Evolutionary conservation across 2,888 invertebrate genomes (phyloP).

Genomic region (Sinhomidia bicolor): DNA sequence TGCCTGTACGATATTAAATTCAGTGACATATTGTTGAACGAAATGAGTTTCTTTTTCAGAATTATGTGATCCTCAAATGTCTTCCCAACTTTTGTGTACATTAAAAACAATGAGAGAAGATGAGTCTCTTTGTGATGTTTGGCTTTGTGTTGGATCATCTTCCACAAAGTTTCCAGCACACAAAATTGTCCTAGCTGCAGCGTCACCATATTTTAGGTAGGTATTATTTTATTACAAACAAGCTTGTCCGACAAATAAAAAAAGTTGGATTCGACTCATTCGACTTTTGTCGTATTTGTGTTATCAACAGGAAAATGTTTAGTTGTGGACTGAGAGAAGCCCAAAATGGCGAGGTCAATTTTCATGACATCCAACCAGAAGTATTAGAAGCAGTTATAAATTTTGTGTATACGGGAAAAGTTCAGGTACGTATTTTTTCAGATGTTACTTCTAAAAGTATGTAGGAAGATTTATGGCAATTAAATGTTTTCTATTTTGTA

Average conservation of each 20-base stretch:
- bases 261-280: constrained; percentile 29
- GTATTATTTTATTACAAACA: constrained; percentile 43
- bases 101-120: constrained; percentile 79
- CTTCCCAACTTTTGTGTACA: constrained; percentile 77
- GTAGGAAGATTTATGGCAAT: constrained; percentile 26
- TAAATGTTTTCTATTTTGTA: constrained; percentile 60
- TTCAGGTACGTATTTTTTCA: constrained; percentile 79
- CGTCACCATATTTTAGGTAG: constrained; percentile 82
- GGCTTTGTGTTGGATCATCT: constrained; percentile 77
- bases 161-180: constrained; percentile 81
- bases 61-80: constrained; percentile 80
- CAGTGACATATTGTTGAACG: background rate
- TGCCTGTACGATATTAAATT: background rate
- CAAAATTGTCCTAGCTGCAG: constrained; percentile 82
- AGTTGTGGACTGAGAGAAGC: constrained; percentile 80
- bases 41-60: constrained; percentile 56
- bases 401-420: constrained; percentile 81
- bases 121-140: constrained; percentile 80
- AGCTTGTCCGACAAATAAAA: background rate
- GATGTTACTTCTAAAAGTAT: no score
- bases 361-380: constrained; percentile 80
- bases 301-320: constrained; percentile 80
- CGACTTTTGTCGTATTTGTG: background rate
- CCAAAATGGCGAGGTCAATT: constrained; percentile 80
- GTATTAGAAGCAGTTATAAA: constrained; percentile 80